phyloP scores from a whole-genome alignment of 2,113 vertebrate genomes.

The Hiodon alosoides region DNA sequence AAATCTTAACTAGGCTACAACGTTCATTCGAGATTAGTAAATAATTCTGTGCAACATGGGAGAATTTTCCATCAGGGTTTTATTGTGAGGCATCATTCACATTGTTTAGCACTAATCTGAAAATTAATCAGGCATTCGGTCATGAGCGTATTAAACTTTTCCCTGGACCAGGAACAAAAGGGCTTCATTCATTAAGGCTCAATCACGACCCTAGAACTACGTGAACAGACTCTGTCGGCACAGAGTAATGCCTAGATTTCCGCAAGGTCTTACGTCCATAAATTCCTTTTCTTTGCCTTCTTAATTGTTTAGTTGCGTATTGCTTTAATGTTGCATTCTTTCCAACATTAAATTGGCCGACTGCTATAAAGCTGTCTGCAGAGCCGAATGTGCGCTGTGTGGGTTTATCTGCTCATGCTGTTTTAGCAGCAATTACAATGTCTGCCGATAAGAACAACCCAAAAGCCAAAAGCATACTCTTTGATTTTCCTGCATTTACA shows the following conservation, averaged over 20 bases:
- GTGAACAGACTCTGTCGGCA: too few species aligned
- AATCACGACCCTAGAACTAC: too few species aligned
- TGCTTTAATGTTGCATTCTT: background rate
- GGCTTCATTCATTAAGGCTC: too few species aligned
- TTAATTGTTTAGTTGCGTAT: background rate
- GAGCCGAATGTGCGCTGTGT: constrained; percentile 43
- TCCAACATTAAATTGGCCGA: constrained; percentile 22
- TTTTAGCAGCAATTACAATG: constrained; percentile 31
- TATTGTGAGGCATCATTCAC: too few species aligned
- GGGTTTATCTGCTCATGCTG: constrained; percentile 18
- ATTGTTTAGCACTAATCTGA: too few species aligned
- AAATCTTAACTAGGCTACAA: background rate
- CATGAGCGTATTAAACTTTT: too few species aligned
- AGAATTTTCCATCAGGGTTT: too few species aligned
- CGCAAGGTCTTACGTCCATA: background rate
- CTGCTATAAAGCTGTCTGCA: constrained; percentile 24
- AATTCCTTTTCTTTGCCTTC: background rate
- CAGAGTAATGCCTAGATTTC: background rate
- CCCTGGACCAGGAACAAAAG: too few species aligned
- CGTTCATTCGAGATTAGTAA: background rate
- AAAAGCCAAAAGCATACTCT: background rate
- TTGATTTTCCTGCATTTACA: background rate
- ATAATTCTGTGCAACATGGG: background rate
- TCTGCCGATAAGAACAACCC: constrained; percentile 21
- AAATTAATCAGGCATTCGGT: too few species aligned